Evolutionary conservation across 2,113 vertebrate genomes (phyloP), one percentile per base, ranked within the genome.

Genomic region (Agelaius phoeniceus): DNA sequence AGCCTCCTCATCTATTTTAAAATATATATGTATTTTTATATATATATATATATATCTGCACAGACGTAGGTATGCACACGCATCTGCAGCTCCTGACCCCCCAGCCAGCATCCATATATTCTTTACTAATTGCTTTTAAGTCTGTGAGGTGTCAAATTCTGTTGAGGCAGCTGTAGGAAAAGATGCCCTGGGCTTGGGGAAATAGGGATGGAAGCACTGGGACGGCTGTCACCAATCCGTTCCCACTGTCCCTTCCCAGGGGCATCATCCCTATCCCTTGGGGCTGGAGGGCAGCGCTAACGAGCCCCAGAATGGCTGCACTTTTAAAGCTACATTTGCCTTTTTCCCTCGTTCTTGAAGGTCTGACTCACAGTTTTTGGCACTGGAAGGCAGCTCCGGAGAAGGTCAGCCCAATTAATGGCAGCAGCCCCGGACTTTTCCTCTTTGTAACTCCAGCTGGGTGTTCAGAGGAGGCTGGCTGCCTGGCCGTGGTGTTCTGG

Each of bases 291-390:
- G 65, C 90, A 79, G 74, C 0, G 1, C 62, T 85, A 67, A 76
- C 8, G 1, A 89, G 89, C 49, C 65, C n/a, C 59, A 49, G 41
- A 20, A 61, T 11, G 7, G 65, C 52, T 66, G 26, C 10, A 21
- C 48, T 91, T 93, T 87, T 33, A 63, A 78, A 82, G 84, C 49
- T 15, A 33, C 22, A 51, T 94, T 92, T 80, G 55, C 59, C 41
- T 57, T 59, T 65, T 83, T 46, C 9, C 37, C 71, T 72, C 44
- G 2, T 87, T 73, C 84, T 89, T 15, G 16, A 77, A 91, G 74
- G 66, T 84, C 94, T 96, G 95, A 94, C 92, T 94, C 95, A 94
- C 63, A 88, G 44, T 7, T 91, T 94, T 93, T 89, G 93, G 93
- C 93, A 89, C 73, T 41, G 2, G 21, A 84, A 95, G 19, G 76